These are phyloP conservation scores for Petrosia ficiformis DNA, from an alignment of 37 sponge, comb jelly and placozoan genomes.

Conservation along the genomic window DNA sequence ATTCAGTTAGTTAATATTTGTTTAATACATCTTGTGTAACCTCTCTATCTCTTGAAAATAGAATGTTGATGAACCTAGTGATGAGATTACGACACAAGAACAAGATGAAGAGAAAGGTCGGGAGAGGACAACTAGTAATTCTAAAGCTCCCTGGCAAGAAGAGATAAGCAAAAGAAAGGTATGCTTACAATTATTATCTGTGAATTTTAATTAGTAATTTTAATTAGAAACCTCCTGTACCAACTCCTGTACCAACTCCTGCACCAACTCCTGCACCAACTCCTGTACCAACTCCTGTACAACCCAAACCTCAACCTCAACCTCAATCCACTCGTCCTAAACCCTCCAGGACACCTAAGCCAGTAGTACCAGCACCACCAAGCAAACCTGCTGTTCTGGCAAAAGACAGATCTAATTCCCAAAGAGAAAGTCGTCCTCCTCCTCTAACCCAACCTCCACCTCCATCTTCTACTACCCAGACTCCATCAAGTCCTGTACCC, in stretches of 20 bases:
- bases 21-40: background rate
- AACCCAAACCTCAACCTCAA: background rate
- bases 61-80: background rate
- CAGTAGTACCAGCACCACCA: background rate
- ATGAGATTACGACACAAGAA: no score
- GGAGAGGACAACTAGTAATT: background rate
- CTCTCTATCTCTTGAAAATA: background rate
- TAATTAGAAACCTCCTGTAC: background rate
- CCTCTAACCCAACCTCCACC: slow-evolving; percentile 7
- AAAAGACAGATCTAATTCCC: background rate
- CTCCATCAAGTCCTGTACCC: background rate
- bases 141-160: slow-evolving; percentile 1
- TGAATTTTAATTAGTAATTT: no score
- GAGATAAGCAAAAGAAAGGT: background rate
- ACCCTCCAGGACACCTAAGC: background rate
- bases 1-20: background rate
- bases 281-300: background rate
- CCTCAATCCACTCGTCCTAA: background rate
- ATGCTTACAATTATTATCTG: background rate
- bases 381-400: background rate
- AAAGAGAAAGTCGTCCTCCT: background rate
- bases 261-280: background rate
- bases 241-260: background rate
- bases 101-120: background rate
- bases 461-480: slow-evolving; percentile 9